Evolutionary conservation across 2,113 vertebrate species (phyloP).

Genomic region (Pangasianodon hypophthalmus): DNA sequence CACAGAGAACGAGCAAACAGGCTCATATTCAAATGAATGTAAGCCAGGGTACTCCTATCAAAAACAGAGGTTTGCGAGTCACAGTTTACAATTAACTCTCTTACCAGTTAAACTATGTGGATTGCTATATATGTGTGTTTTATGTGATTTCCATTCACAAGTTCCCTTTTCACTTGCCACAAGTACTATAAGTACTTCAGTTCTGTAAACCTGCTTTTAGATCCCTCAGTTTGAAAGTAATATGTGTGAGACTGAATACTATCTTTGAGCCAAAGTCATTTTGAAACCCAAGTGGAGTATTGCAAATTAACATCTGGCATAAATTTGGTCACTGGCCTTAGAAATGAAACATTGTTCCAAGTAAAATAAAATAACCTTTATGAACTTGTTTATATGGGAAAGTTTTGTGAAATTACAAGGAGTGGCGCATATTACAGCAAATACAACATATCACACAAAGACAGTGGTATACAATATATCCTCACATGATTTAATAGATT

Average conservation of each 20-base stretch:
- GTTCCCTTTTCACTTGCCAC: neutral
- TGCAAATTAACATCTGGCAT: slow-evolving; percentile 10
- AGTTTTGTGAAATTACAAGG: neutral
- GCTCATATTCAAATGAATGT: neutral
- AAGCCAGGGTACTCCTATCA: neutral
- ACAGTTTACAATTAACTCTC: neutral
- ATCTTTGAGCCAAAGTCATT: neutral
- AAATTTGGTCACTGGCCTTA: neutral
- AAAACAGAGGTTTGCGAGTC: neutral
- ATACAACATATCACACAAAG: neutral
- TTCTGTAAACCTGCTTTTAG: slow-evolving; percentile 1
- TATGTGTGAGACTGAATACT: neutral
- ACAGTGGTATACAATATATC: neutral
- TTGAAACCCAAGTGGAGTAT: neutral
- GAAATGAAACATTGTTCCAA: neutral
- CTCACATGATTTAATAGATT: neutral
- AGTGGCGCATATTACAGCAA: neutral
- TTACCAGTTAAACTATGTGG: neutral
- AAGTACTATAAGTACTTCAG: neutral
- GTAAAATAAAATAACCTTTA: neutral
- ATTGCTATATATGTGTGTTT: neutral
- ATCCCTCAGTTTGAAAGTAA: neutral
- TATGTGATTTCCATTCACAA: neutral
- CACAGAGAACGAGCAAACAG: slow-evolving; percentile 14
- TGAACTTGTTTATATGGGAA: neutral